Percentiles rank a stretch among this genome's conserved stretches.
Conservation (phyloP, 2,113 vertebrate species). For the Apteryx mantelli region DNA sequence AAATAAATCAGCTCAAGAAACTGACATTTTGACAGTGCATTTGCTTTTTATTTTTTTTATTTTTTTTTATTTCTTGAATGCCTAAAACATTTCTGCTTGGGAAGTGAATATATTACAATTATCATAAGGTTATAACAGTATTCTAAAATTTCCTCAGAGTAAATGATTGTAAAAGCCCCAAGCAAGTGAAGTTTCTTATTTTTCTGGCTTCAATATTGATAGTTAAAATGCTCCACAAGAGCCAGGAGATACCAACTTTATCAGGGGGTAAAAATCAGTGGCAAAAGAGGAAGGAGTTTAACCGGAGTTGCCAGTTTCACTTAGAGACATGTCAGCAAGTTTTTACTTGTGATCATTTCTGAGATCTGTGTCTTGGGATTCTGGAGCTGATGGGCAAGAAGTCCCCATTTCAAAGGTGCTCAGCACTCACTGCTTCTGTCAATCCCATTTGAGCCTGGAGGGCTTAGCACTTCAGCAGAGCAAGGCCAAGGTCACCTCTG, state of each 20-base stretch:
- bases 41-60: not conserved
- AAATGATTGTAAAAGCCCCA: not conserved
- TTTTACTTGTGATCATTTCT: not conserved
- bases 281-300: not conserved
- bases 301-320: not conserved
- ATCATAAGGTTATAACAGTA: not conserved
- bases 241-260: not conserved
- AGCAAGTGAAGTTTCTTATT: not conserved
- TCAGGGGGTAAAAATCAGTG: not conserved
- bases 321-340: not conserved
- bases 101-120: not conserved
- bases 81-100: constrained; percentile 4
- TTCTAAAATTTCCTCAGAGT: not conserved
- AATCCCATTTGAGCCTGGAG: not conserved
- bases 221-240: not conserved
- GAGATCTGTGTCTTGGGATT: not conserved
- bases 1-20: not conserved
- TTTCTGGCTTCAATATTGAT: not conserved
- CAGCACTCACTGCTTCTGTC: not conserved
- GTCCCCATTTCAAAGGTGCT: not conserved
- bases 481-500: not conserved
- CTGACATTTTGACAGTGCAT: not conserved
- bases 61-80: not conserved
- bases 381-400: not conserved
- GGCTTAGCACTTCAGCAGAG: not conserved